Percentiles rank a stretch among this genome's conserved stretches.
Evolutionary conservation across 2,888 invertebrate genomes (phyloP).

Genomic region (Chelonus formosanus): DNA sequence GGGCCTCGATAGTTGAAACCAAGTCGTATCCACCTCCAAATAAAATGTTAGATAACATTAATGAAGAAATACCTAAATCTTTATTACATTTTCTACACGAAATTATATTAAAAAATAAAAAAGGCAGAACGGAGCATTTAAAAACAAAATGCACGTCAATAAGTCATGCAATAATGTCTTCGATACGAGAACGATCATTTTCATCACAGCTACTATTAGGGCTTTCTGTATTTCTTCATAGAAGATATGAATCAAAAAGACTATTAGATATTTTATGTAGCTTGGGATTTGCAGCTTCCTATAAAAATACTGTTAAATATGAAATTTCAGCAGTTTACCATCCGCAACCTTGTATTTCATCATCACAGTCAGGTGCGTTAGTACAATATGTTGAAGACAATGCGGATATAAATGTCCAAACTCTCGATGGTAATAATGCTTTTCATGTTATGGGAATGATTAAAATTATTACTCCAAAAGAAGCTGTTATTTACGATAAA

Average conservation of each 20-base stretch:
- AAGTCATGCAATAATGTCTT: constrained; percentile 54
- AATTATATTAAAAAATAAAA: constrained; percentile 52
- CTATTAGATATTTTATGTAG: no score
- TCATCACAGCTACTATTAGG: constrained; percentile 6
- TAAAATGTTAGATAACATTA: constrained; percentile 49
- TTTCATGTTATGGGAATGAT: constrained; percentile 52
- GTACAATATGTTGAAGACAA: constrained; percentile 42
- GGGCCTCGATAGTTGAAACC: constrained; percentile 53
- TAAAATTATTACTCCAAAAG: constrained; percentile 47
- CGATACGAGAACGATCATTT: constrained; percentile 46
- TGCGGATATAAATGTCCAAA: constrained; percentile 52
- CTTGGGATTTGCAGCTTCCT: no score
- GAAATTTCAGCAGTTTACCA: no score
- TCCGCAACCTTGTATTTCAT: no score
- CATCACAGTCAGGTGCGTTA: no score
- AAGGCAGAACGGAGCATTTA: constrained; percentile 46
- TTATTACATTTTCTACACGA: constrained; percentile 54
- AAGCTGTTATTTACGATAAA: constrained; percentile 42
- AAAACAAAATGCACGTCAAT: constrained; percentile 55
- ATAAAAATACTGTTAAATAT: no score
- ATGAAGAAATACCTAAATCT: constrained; percentile 49
- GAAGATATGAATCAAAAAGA: no score
- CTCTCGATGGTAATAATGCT: constrained; percentile 49
- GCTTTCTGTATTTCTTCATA: no score
- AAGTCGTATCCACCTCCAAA: constrained; percentile 55